A percentile compares a stretch with the other conserved stretches of the same genome.
Conservation (phyloP, 2,888 invertebrate genomes). For the Hydrotaea cyrtoneurina region DNA sequence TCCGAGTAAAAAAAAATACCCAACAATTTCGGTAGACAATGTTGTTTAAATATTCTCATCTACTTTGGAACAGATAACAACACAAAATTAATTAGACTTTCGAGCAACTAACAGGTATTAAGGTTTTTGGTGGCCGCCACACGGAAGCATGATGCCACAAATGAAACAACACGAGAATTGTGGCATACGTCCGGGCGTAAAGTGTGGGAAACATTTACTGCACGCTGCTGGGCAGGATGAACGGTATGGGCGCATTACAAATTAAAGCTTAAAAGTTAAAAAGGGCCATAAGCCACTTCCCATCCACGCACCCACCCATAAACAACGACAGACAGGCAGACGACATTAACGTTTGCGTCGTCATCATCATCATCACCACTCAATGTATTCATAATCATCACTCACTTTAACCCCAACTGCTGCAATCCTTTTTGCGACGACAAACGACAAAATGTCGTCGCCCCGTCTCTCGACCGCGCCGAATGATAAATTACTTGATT, state of each 20-base stretch:
- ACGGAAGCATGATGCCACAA: neutral
- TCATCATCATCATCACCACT: constrained; percentile 39
- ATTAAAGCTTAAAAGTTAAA: constrained; percentile 77
- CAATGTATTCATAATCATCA: constrained; percentile 45
- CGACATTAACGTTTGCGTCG: constrained; percentile 35
- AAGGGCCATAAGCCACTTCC: constrained; percentile 72
- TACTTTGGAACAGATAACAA: constrained; percentile 22
- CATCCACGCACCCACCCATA: constrained; percentile 27
- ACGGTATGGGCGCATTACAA: constrained; percentile 52
- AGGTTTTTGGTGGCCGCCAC: constrained; percentile 10
- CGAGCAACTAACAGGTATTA: constrained; percentile 52
- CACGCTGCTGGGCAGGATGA: neutral
- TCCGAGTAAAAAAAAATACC: neutral
- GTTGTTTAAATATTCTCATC: constrained; percentile 49
- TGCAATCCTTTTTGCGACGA: constrained; percentile 30
- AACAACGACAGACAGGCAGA: constrained; percentile 65
- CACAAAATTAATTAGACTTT: constrained; percentile 60
- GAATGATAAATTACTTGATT: constrained; percentile 66
- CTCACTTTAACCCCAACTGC: constrained; percentile 37
- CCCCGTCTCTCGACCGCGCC: neutral
- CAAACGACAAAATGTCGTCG: constrained; percentile 71
- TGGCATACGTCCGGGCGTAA: constrained; percentile 1
- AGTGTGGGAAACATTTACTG: constrained; percentile 27
- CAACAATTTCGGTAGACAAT: constrained; percentile 45
- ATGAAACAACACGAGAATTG: constrained; percentile 39